A percentile compares a stretch with the other conserved stretches of the same genome.
These are phyloP conservation scores for Aethina tumida DNA, from an alignment of 1,140 invertebrate species.

Conservation along the genomic window DNA sequence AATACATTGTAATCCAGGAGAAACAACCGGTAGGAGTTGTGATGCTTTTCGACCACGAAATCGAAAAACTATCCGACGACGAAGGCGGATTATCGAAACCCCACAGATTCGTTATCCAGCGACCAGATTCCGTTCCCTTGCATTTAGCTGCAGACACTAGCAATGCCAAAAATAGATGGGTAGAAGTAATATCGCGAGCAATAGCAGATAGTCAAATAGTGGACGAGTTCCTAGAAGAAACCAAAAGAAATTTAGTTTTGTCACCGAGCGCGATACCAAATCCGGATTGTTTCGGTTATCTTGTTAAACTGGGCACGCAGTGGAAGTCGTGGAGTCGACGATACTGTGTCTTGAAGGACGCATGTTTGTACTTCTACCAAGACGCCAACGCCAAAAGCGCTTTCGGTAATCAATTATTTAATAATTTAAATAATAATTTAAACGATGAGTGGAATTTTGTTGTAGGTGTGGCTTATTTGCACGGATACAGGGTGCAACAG, in stretches of 20 bases:
- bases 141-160: constrained; percentile 73
- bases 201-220: constrained; percentile 46
- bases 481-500: constrained; percentile 84
- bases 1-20: constrained; percentile 46
- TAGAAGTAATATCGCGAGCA: constrained; percentile 60
- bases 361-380: constrained; percentile 89
- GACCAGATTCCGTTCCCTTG: constrained; percentile 64
- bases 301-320: constrained; percentile 69
- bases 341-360: constrained; percentile 92
- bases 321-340: constrained; percentile 81
- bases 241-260: constrained; percentile 55
- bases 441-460: constrained; percentile 11
- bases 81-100: constrained; percentile 37
- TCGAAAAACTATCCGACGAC: constrained; percentile 53
- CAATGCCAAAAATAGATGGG: constrained; percentile 65
- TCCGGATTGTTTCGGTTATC: constrained; percentile 84
- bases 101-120: constrained; percentile 62
- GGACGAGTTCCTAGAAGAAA: constrained; percentile 69
- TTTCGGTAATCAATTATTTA: constrained; percentile 50
- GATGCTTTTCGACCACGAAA: constrained; percentile 73
- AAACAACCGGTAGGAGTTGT: constrained; percentile 83
- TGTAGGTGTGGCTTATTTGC: constrained; percentile 78
- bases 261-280: constrained; percentile 61
- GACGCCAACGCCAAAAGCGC: constrained; percentile 76
- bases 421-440: constrained; percentile 1